Base-by-base conservation (phyloP, 2,888 invertebrate species). In the Troides oblongomaculatus region DNA sequence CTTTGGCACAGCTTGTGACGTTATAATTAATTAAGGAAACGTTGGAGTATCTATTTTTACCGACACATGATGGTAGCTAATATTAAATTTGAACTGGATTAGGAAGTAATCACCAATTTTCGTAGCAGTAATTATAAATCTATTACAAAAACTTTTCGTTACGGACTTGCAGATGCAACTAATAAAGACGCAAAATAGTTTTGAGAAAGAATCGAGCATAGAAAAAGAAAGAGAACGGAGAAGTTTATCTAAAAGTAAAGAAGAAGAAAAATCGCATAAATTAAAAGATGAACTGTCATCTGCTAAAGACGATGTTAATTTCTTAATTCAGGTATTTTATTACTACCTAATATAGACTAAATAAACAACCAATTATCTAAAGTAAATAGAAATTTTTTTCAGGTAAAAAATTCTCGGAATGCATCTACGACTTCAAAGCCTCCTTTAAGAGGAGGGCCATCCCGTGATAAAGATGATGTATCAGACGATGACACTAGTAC, bases 401-500 rank as follows among this genome's bases (percentile, higher is more conserved):
- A 93, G 93, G 88, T 93, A 17, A 93, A 92, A 76, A 90, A 76
- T 76, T 85, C 86, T n/a, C 84, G 93, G 58, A 88, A 81, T 73
- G 74, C 82, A 46, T 77, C 86, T 60, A 73, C 83, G 56, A 71
- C 66, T 25, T 70, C 76, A 1, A 93, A 93, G 71, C 93, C 93
- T 7, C 93, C 93, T 0, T 76, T 78, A 30, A 79, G 89, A 70
- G 93, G 93, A 0, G 93, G 93, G 1, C 93, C 93, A 0, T 73
- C 84, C 0, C 84, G 84, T 14, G 92, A 92, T 10, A 88, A 82
- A 64, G 92, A 93, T 1, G 93, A 92, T 21, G 66, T 72, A 60
- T 93, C 93, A 1, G 94, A 94, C 71, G 94, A 94, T 71, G 93
- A 93, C 23, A 81, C 89, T 36, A 93, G 94, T 74, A 90, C 90